Evolutionary conservation across 2,888 invertebrate genomes (phyloP).

Genomic region (Linyphia triangularis): DNA sequence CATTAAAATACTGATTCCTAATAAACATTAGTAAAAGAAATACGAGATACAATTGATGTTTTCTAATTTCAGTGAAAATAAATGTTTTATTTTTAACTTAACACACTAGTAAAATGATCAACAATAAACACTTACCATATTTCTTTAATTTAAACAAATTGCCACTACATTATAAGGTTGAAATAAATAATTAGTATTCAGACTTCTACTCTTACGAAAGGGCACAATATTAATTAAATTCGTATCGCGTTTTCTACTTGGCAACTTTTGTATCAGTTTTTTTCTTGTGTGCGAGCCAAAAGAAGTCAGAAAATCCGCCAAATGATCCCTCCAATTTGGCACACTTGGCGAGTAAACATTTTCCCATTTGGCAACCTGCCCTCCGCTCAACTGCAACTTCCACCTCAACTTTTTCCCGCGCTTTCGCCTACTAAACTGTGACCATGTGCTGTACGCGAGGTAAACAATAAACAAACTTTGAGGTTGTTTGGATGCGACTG

Average conservation of each 20-base stretch:
- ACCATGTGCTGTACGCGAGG: background rate
- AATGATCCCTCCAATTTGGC: background rate
- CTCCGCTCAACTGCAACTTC: background rate
- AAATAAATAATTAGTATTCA: too few species aligned
- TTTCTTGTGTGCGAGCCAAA: background rate
- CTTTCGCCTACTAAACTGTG: background rate
- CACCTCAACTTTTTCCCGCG: background rate
- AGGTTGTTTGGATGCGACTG: background rate
- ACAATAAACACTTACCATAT: too few species aligned
- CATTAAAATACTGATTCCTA: too few species aligned
- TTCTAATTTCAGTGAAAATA: too few species aligned
- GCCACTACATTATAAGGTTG: too few species aligned
- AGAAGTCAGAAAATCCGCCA: background rate
- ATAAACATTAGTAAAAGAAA: too few species aligned
- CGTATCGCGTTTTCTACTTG: background rate
- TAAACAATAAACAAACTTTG: background rate
- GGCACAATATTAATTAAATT: background rate
- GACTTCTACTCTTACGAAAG: too few species aligned
- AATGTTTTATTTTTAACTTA: too few species aligned
- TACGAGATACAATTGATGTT: too few species aligned
- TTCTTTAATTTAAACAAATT: too few species aligned
- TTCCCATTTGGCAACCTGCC: background rate
- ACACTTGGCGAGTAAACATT: background rate
- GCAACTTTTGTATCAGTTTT: background rate
- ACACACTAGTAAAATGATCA: too few species aligned